phyloP scores from a whole-genome alignment of 1,140 invertebrate species.

The Conus ventricosus region DNA sequence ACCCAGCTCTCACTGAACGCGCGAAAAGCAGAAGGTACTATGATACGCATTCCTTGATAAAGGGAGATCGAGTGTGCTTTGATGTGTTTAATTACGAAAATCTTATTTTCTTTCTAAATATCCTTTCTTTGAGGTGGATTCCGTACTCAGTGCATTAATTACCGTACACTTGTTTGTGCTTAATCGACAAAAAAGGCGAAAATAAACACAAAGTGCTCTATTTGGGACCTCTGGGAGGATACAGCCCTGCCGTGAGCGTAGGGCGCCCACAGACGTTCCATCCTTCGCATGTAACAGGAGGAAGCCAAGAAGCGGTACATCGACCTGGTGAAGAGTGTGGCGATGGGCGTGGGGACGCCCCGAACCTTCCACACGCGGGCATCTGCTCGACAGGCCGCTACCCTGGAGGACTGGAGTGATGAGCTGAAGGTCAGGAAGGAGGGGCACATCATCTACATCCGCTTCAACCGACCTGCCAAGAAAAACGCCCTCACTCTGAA shows the following conservation, averaged over 20 bases:
- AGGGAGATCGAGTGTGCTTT: too few relatives aligned
- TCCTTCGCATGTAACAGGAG: constrained; percentile 37
- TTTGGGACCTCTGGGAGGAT: too few relatives aligned
- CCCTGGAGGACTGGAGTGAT: constrained; percentile 55
- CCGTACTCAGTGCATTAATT: too few relatives aligned
- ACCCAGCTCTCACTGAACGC: too few relatives aligned
- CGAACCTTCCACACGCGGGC: not conserved
- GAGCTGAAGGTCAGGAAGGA: constrained; percentile 62
- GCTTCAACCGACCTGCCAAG: constrained; percentile 79
- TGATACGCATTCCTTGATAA: too few relatives aligned
- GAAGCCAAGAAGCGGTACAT: constrained; percentile 55
- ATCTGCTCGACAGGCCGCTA: not conserved
- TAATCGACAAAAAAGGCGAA: not conserved
- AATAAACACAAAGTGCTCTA: not conserved
- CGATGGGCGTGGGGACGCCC: not conserved
- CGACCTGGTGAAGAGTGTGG: constrained; percentile 49
- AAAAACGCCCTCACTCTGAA: constrained; percentile 86
- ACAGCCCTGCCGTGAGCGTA: not conserved
- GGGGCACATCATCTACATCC: constrained; percentile 80
- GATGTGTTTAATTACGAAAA: too few relatives aligned
- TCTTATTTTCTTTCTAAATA: too few relatives aligned
- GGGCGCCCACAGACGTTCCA: not conserved
- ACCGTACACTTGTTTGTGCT: too few relatives aligned
- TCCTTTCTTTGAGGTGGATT: too few relatives aligned
- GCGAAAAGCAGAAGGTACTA: too few relatives aligned